These are phyloP conservation scores for Lepilemur ruficaudatus DNA, from an alignment of 2,797 vertebrate species.

Conservation along the genomic window DNA sequence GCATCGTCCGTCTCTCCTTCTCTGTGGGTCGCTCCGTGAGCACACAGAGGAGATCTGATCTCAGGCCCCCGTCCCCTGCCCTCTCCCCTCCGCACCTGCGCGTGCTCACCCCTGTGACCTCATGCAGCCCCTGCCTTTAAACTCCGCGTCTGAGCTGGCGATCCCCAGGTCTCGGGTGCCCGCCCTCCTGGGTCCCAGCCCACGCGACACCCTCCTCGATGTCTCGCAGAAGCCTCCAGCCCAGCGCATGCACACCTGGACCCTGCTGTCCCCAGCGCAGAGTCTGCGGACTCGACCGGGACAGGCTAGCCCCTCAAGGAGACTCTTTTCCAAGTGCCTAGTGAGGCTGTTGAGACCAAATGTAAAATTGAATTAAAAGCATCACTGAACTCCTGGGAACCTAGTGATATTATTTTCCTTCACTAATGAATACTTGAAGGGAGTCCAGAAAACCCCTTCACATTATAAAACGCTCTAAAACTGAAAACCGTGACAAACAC, in stretches of 20 bases:
- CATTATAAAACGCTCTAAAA: not conserved
- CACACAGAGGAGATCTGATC: not conserved
- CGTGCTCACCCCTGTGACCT: not conserved
- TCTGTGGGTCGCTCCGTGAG: not conserved
- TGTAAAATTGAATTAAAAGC: not conserved
- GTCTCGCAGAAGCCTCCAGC: not conserved
- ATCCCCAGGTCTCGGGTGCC: not conserved
- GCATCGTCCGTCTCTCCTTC: not conserved
- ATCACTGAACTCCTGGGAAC: not conserved
- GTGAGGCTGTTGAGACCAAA: not conserved
- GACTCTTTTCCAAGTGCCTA: not conserved
- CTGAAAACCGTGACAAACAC: too few species aligned
- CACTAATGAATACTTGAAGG: not conserved
- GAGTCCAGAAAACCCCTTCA: not conserved
- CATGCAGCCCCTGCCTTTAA: too few species aligned
- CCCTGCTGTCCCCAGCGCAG: accelerated
- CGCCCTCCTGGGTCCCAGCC: not conserved
- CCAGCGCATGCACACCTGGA: not conserved
- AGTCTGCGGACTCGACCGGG: accelerated
- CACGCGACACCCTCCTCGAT: accelerated
- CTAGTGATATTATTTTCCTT: not conserved
- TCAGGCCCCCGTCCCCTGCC: not conserved
- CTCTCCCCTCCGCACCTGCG: not conserved
- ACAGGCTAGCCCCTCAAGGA: not conserved
- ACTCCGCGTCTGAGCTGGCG: not conserved